Percentiles rank a stretch among this genome's conserved stretches.
Evolutionary conservation across 2,113 vertebrate genomes (phyloP).

Genomic region (Myotis lucifugus): DNA sequence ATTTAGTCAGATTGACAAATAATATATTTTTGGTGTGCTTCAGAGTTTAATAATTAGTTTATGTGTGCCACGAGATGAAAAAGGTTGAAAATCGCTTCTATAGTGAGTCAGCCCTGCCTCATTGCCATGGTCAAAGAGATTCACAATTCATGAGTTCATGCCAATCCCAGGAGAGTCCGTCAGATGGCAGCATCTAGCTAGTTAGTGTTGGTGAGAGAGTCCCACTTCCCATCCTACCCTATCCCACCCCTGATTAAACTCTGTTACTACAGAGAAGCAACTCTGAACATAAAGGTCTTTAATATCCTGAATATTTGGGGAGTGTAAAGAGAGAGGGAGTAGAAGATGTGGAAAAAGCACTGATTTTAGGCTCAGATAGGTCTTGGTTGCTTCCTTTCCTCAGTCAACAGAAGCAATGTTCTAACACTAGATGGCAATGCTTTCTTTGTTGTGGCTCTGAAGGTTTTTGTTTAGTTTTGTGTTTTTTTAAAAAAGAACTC

Average conservation of each 20-base stretch:
- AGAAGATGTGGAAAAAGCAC: not conserved
- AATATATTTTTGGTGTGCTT: no score
- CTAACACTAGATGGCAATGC: not conserved
- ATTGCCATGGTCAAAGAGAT: not conserved
- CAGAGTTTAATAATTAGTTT: no score
- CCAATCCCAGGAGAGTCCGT: not conserved
- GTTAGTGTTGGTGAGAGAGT: not conserved
- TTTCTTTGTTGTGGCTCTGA: not conserved
- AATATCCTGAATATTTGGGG: not conserved
- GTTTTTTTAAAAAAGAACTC: no score
- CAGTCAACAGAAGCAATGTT: not conserved
- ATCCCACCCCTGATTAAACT: not conserved
- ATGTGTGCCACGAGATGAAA: no score
- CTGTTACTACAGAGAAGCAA: not conserved
- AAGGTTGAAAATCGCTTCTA: not conserved
- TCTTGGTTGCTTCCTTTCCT: not conserved
- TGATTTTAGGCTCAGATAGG: not conserved
- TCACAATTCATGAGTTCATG: not conserved
- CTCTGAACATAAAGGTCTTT: not conserved
- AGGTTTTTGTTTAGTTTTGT: not conserved
- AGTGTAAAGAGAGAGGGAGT: not conserved
- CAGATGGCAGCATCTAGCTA: not conserved
- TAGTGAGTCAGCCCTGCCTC: not conserved
- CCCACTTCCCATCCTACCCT: not conserved
- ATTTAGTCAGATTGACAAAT: no score